Percentiles rank a stretch among this genome's conserved stretches.
Evolutionary conservation across 2,797 vertebrate species (phyloP).

Genomic region (Pseudopleuronectes americanus): DNA sequence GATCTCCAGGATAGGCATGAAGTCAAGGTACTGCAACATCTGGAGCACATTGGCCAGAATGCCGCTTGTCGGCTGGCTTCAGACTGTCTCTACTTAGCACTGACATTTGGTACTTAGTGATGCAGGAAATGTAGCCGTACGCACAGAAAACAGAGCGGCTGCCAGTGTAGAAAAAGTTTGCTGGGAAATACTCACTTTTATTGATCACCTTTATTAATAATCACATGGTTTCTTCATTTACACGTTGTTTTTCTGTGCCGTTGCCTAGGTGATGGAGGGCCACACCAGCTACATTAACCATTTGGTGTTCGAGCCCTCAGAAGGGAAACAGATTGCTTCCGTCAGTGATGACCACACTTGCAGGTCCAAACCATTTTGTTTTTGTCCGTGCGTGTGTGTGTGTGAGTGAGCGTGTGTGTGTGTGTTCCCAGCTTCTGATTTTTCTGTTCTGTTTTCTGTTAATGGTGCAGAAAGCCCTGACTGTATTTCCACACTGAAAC

Average conservation of each 20-base stretch:
- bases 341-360: slow-evolving; percentile 99
- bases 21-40: slow-evolving; percentile 87
- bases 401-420: slow-evolving; percentile 29
- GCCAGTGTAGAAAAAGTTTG: slow-evolving; percentile 6
- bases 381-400: slow-evolving; percentile 30
- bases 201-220: slow-evolving; percentile 20
- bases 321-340: slow-evolving; percentile 94
- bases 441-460: slow-evolving; percentile 83
- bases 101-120: slow-evolving; percentile 54
- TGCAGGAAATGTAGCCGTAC: slow-evolving; percentile 46
- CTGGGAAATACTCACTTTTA: slow-evolving; percentile 15
- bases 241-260: slow-evolving; percentile 41
- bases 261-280: slow-evolving; percentile 89
- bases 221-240: slow-evolving; percentile 4
- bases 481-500: slow-evolving; percentile 83
- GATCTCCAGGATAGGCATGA: slow-evolving; percentile 93
- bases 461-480: slow-evolving; percentile 86
- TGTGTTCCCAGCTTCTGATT: slow-evolving; percentile 69
- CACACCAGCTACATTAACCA: slow-evolving; percentile 96
- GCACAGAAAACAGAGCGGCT: slow-evolving; percentile 20
- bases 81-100: slow-evolving; percentile 34
- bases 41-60: slow-evolving; percentile 61
- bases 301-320: slow-evolving; percentile 92
- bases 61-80: slow-evolving; percentile 52
- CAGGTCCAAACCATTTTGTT: slow-evolving; percentile 85